phyloP scores from a whole-genome alignment of 2,888 invertebrate genomes.

The Orthosia gothica region DNA sequence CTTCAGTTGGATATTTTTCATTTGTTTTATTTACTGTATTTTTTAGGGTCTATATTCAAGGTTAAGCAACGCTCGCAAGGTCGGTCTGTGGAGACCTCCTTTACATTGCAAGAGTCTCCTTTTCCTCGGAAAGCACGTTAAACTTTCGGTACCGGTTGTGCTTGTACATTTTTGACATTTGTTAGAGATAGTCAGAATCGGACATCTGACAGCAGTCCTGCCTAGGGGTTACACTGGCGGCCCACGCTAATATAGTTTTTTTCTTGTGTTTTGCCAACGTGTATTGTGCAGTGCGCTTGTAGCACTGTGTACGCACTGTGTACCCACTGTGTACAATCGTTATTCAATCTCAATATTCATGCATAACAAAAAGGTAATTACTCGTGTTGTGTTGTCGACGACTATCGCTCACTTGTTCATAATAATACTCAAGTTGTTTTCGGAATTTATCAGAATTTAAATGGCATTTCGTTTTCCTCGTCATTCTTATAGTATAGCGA shows the following conservation, averaged over 20 bases:
- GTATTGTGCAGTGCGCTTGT: background rate
- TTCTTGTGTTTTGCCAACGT: background rate
- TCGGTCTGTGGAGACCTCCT: too few species aligned
- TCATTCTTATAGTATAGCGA: background rate
- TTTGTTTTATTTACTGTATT: background rate
- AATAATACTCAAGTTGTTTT: slow-evolving; percentile 20
- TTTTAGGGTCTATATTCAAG: background rate
- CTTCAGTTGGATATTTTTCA: background rate
- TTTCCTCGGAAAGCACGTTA: too few species aligned
- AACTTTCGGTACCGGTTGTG: too few species aligned
- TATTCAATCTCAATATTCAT: slow-evolving; percentile 27
- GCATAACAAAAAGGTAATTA: background rate
- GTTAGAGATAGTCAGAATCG: too few species aligned
- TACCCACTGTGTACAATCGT: background rate
- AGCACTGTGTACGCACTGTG: too few species aligned
- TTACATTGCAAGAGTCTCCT: too few species aligned
- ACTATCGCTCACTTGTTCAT: slow-evolving; percentile 4
- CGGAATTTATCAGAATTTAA: slow-evolving; percentile 1
- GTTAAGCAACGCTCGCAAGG: too few species aligned
- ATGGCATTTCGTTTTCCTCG: slow-evolving; percentile 1
- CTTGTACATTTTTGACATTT: too few species aligned
- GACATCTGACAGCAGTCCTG: too few species aligned
- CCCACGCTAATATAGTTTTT: background rate
- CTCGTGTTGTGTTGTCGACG: background rate
- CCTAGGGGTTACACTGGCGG: background rate